phyloP scores from a whole-genome alignment of 2,888 invertebrate genomes.

The Dysmachus trigonus region DNA sequence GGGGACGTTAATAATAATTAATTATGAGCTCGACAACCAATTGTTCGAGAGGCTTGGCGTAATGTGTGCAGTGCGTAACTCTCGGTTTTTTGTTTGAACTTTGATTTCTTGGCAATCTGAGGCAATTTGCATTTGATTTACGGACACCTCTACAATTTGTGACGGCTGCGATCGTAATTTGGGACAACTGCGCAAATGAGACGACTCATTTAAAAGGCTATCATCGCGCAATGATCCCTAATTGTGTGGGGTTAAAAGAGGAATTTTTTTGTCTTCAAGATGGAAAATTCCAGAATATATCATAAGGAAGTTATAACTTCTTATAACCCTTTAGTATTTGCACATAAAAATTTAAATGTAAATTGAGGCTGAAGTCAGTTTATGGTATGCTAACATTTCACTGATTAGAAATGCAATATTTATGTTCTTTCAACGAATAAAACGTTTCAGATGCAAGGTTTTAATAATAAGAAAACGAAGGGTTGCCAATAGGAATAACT shows the following conservation, averaged over 20 bases:
- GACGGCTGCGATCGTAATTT: neutral
- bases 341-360: too few species aligned
- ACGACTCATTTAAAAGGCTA: neutral
- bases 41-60: constrained; percentile 9
- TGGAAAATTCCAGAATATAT: neutral
- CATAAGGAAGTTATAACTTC: neutral
- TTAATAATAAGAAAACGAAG: too few species aligned
- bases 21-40: constrained; percentile 33
- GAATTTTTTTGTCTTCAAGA: neutral
- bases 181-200: neutral
- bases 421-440: neutral
- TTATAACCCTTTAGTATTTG: neutral
- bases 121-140: neutral
- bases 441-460: neutral
- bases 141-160: neutral
- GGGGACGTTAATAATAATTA: constrained; percentile 37
- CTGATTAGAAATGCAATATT: neutral
- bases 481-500: too few species aligned
- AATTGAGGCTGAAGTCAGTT: neutral
- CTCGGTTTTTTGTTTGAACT: constrained; percentile 2
- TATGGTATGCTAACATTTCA: neutral
- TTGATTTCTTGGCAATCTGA: constrained; percentile 1
- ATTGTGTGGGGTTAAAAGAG: neutral
- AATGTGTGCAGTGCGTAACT: constrained; percentile 16
- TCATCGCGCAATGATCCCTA: neutral